Evolutionary conservation across 2,888 invertebrate genomes (phyloP).

Genomic region (Agapostemon virescens): DNA sequence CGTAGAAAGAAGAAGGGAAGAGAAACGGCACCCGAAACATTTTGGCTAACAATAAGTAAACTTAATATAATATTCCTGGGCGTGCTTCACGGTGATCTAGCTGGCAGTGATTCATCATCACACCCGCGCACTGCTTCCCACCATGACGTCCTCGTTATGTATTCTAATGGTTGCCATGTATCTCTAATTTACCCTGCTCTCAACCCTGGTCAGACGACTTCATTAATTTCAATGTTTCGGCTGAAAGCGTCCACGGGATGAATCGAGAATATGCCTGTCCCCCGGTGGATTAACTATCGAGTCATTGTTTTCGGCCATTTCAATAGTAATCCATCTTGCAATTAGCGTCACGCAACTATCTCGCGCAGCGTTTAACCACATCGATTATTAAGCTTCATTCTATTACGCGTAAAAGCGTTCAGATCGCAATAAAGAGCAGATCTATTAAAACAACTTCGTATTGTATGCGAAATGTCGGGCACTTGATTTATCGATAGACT

Average conservation of each 20-base stretch:
- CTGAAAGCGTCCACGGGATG: slow-evolving; percentile 43
- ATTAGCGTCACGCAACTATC: background rate
- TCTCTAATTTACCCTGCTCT: slow-evolving; percentile 69
- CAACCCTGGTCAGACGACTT: slow-evolving; percentile 67
- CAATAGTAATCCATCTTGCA: slow-evolving; percentile 3
- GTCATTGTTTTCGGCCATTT: slow-evolving; percentile 17
- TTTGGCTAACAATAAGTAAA: slow-evolving; percentile 69
- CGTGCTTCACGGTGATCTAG: slow-evolving; percentile 70
- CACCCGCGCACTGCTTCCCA: slow-evolving; percentile 78
- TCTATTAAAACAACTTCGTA: background rate
- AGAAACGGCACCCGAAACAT: slow-evolving; percentile 43
- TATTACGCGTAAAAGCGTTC: background rate
- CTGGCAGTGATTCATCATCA: slow-evolving; percentile 79
- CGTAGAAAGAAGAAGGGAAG: background rate
- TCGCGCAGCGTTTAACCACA: background rate
- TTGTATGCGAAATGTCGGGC: background rate
- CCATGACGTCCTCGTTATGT: slow-evolving; percentile 79
- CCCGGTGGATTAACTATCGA: slow-evolving; percentile 29
- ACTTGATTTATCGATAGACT: background rate
- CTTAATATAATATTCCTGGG: slow-evolving; percentile 77
- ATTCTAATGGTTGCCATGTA: slow-evolving; percentile 77
- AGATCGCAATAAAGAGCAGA: background rate
- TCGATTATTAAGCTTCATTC: background rate
- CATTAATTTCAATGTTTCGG: slow-evolving; percentile 70
- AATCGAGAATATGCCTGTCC: slow-evolving; percentile 19